phyloP scores from a whole-genome alignment of 2,113 vertebrate species.

The Antechinus stuartii region DNA sequence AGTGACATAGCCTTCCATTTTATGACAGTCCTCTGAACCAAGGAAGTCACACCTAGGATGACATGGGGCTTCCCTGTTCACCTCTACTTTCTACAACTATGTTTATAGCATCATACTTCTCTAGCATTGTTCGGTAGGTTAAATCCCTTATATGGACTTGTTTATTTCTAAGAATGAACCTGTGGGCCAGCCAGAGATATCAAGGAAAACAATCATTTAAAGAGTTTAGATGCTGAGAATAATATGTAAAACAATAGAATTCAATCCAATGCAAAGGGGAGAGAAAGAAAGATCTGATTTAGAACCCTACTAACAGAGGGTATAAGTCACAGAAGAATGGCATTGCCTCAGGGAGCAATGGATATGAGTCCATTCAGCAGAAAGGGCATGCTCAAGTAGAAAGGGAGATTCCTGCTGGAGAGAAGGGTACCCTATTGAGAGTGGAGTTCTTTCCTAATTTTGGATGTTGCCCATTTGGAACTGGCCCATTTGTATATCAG shows the following conservation, averaged over 20 bases:
- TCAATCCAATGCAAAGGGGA: neutral
- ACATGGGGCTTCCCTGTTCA: neutral
- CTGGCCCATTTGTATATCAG: neutral
- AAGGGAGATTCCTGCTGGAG: neutral
- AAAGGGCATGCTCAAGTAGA: neutral
- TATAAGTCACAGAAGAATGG: neutral
- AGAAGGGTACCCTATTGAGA: neutral
- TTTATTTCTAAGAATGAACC: neutral
- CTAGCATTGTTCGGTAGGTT: neutral
- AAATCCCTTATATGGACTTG: neutral
- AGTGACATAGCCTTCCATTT: neutral
- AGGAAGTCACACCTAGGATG: neutral
- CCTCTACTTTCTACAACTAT: neutral
- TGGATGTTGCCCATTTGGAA: neutral
- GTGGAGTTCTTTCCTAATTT: neutral
- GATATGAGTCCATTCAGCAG: neutral
- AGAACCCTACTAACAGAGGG: neutral
- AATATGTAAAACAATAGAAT: neutral
- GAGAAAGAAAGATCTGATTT: neutral
- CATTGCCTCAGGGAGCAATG: neutral
- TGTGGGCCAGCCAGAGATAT: neutral
- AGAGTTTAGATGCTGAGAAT: neutral
- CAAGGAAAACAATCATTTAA: neutral
- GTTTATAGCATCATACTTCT: neutral
- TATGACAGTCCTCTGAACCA: neutral